Evolutionary conservation across 2,888 invertebrate genomes (phyloP).

Genomic region (Mythimna pallens): DNA sequence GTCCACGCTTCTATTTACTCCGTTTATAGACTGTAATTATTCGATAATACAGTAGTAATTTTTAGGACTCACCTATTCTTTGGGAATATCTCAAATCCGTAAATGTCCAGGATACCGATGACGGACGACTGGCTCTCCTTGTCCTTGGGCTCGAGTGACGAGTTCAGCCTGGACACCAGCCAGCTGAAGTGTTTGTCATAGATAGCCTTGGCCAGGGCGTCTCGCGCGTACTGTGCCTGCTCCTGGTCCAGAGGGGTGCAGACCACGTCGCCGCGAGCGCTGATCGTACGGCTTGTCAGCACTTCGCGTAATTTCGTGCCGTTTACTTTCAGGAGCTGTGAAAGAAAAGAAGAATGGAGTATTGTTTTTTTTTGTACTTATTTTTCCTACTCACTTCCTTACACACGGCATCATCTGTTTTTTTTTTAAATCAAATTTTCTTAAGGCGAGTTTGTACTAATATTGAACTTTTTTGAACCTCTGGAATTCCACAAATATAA

Average conservation of each 20-base stretch:
- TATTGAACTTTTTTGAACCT: too few species aligned
- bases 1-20: too few species aligned
- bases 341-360: constrained; percentile 2
- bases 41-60: too few species aligned
- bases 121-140: constrained; percentile 91
- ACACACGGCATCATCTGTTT: too few species aligned
- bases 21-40: too few species aligned
- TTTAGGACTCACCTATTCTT: constrained; percentile 93
- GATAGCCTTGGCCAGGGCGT: constrained; percentile 97
- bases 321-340: constrained; percentile 94
- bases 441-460: too few species aligned
- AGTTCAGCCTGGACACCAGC: constrained; percentile 95
- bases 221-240: constrained; percentile 96
- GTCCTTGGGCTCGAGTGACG: constrained; percentile 92
- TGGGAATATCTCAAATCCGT: constrained; percentile 98
- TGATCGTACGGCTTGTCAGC: constrained; percentile 96
- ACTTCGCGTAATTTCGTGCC: constrained; percentile 92
- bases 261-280: constrained; percentile 96
- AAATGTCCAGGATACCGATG: constrained; percentile 98
- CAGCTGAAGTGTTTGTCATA: constrained; percentile 98
- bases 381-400: too few species aligned
- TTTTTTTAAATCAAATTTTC: too few species aligned
- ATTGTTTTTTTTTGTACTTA: not conserved
- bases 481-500: too few species aligned
- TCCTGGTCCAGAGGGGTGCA: constrained; percentile 95